Evolutionary conservation across 1,140 invertebrate species (phyloP).

Genomic region (Platyura marginata): DNA sequence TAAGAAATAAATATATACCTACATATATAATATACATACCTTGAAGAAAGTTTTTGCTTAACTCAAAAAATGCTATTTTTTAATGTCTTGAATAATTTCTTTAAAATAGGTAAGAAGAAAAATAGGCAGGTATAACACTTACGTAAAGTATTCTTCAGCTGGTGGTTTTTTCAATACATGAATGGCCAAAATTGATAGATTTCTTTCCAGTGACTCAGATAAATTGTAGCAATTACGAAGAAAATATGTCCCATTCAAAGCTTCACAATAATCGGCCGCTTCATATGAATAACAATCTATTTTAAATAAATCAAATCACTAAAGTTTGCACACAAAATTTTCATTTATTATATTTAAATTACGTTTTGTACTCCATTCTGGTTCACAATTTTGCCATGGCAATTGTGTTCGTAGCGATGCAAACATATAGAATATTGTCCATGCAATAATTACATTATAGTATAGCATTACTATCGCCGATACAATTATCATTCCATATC

Average conservation of each 20-base stretch:
- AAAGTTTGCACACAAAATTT: not conserved
- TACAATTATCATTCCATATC: conserved; percentile 68
- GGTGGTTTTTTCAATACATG: conserved; percentile 43
- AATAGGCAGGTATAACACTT: too few relatives aligned
- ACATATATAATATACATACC: not conserved
- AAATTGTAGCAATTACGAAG: conserved; percentile 33
- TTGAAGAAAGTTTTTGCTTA: conserved; percentile 20
- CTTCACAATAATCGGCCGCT: conserved; percentile 33
- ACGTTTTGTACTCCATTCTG: conserved; percentile 53
- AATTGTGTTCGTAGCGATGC: conserved; percentile 47
- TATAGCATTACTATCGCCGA: conserved; percentile 67
- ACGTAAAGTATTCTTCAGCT: conserved; percentile 75
- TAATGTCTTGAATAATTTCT: conserved; percentile 36
- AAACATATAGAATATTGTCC: conserved; percentile 69
- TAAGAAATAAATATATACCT: not conserved
- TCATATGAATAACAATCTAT: conserved; percentile 48
- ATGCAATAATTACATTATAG: conserved; percentile 73
- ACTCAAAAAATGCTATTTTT: conserved; percentile 35
- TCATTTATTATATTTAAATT: conserved; percentile 17
- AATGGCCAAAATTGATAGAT: conserved; percentile 29
- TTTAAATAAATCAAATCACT: conserved; percentile 7
- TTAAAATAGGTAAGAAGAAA: too few relatives aligned
- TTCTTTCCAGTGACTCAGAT: conserved; percentile 26
- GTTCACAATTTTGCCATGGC: conserved; percentile 60
- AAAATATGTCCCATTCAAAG: conserved; percentile 46